Conservation (phyloP, 2,797 vertebrate genomes). For the Crax fasciolata region DNA sequence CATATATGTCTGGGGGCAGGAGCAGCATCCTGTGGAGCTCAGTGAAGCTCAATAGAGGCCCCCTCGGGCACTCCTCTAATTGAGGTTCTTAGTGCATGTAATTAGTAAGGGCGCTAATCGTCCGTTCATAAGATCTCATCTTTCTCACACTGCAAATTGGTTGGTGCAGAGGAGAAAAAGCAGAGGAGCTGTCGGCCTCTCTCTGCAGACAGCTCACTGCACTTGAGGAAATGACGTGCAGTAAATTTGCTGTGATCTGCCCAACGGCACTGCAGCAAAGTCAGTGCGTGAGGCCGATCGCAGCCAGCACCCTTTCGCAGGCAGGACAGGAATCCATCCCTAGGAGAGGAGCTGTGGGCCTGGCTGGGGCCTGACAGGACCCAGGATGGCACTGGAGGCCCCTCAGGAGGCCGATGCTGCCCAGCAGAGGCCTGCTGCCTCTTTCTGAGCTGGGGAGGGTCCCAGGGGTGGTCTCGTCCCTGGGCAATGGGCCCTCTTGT, state of each 20-base stretch:
- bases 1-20: neutral
- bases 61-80: constrained; percentile 33
- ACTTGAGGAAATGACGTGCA: neutral
- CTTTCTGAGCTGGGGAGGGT: too few species aligned
- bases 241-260: constrained; percentile 8
- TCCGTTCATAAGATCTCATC: constrained; percentile 37
- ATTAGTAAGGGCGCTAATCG: constrained; percentile 41
- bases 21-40: neutral
- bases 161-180: constrained; percentile 3
- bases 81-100: neutral
- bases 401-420: too few species aligned
- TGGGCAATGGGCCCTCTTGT: neutral
- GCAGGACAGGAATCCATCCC: neutral
- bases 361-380: neutral
- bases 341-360: neutral
- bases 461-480: rapidly evolving
- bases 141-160: constrained; percentile 11
- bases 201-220: neutral
- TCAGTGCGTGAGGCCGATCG: constrained; percentile 1
- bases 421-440: too few species aligned
- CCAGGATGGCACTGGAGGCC: too few species aligned
- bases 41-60: neutral
- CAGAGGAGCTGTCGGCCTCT: neutral
- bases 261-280: neutral
- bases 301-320: neutral